These are phyloP conservation scores for Acrocephalus kingi DNA, from an alignment of 2,113 vertebrate genomes.

Conservation along the genomic window DNA sequence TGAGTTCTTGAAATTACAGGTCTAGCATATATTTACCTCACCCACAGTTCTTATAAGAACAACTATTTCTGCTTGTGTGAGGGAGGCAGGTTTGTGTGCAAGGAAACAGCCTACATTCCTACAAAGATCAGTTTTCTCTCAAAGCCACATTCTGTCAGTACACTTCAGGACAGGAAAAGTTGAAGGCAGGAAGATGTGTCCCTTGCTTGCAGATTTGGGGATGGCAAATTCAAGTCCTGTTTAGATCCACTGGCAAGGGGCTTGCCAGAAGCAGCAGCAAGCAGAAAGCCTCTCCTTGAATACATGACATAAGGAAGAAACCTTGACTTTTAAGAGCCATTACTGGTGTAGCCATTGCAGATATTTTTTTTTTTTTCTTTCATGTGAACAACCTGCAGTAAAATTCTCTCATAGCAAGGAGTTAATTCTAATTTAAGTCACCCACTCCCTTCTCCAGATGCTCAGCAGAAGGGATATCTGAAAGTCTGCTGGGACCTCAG, in stretches of 20 bases:
- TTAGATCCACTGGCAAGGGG: neutral
- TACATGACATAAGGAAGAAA: neutral
- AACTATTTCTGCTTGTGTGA: neutral
- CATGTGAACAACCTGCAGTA: neutral
- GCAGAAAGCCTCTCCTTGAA: neutral
- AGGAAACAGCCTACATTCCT: rapidly evolving
- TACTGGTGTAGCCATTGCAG: neutral
- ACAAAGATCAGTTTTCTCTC: neutral
- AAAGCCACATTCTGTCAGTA: neutral
- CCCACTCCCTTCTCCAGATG: neutral
- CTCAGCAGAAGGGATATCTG: neutral
- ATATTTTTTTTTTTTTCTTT: neutral
- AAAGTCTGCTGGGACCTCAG: neutral
- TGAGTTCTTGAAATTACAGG: neutral
- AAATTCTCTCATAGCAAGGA: neutral
- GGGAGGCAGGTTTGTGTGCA: neutral
- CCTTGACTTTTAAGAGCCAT: neutral
- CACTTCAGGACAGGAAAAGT: neutral
- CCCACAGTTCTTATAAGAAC: neutral
- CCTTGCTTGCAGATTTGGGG: neutral
- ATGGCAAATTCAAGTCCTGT: neutral
- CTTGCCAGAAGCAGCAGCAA: neutral
- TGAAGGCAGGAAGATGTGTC: neutral
- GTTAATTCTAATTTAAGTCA: neutral
- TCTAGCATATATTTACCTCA: neutral